Percentiles rank a stretch among this genome's conserved stretches.
These are phyloP conservation scores for Auanema sp. DNA, from an alignment of 2,888 invertebrate genomes.

Conservation along the genomic window DNA sequence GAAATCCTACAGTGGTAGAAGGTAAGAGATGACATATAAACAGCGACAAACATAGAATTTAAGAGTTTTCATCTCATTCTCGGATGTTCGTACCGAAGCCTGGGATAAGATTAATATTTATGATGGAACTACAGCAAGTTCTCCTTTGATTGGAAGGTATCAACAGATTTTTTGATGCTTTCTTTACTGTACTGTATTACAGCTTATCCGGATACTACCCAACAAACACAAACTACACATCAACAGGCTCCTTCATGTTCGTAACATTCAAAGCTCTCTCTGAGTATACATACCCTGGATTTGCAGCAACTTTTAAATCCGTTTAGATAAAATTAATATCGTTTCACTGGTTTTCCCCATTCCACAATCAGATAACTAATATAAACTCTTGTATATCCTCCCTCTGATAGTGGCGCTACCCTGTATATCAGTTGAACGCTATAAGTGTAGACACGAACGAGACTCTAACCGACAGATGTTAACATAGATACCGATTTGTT, in stretches of 20 bases:
- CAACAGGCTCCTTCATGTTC: neutral
- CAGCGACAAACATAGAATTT: neutral
- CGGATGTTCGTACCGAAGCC: neutral
- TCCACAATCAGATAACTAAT: no score
- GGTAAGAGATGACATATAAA: neutral
- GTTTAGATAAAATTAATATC: no score
- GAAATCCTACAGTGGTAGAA: neutral
- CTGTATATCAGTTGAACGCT: no score
- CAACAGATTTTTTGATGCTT: neutral
- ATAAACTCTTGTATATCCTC: no score
- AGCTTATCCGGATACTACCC: neutral
- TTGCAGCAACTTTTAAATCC: neutral
- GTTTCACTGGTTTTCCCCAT: no score
- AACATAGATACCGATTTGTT: no score
- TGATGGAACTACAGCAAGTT: neutral
- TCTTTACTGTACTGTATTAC: neutral
- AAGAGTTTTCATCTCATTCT: neutral
- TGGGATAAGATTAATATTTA: neutral
- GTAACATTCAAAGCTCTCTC: neutral
- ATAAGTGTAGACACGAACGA: no score
- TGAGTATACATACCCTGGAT: neutral
- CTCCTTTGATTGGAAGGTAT: neutral
- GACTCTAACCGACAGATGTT: no score
- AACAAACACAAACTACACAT: neutral
- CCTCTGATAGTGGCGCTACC: no score